Conservation (phyloP, 2,113 vertebrate genomes). For the Austrofundulus limnaeus region DNA sequence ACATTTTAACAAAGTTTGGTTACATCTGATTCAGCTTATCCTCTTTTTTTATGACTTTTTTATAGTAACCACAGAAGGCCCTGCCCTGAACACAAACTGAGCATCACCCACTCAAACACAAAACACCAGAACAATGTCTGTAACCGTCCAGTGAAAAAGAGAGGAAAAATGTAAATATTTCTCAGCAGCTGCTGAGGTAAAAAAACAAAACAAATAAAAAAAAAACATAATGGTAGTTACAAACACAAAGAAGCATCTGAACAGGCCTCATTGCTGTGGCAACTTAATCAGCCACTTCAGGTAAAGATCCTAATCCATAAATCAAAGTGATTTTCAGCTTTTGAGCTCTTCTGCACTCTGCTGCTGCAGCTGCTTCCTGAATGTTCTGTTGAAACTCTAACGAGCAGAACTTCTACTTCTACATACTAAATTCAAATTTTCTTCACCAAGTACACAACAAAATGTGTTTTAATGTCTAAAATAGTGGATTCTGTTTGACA, state of each 20-base stretch:
- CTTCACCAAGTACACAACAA: too few relatives aligned
- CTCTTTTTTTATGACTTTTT: background rate
- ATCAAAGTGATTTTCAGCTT: background rate
- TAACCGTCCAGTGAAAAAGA: background rate
- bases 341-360: background rate
- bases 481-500: too few relatives aligned
- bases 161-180: background rate
- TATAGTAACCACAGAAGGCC: background rate
- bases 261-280: background rate
- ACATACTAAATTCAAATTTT: too few relatives aligned
- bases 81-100: background rate
- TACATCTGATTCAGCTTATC: background rate
- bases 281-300: background rate
- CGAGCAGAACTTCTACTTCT: too few relatives aligned
- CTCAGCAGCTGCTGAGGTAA: background rate
- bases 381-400: too few relatives aligned
- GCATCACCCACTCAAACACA: background rate
- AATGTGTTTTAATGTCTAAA: too few relatives aligned
- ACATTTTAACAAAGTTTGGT: background rate
- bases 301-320: background rate
- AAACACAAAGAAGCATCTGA: background rate
- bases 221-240: background rate
- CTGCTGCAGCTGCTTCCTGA: background rate
- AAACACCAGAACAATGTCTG: background rate
- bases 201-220: background rate